Percentiles rank a stretch among this genome's conserved stretches.
phyloP scores from a whole-genome alignment of 2,113 vertebrate species.

The Halcyon malimbica region DNA sequence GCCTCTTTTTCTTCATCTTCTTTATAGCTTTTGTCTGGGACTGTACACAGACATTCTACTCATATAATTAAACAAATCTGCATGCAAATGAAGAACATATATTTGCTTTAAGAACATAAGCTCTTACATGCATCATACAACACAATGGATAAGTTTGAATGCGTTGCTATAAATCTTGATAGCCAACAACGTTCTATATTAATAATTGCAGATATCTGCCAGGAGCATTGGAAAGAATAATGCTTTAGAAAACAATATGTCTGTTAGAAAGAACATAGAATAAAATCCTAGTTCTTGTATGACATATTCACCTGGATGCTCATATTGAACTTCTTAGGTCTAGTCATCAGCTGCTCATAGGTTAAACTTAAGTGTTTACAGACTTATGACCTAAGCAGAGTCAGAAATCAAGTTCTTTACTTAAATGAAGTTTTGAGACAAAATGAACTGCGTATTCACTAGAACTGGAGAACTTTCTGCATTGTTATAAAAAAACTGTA shows the following conservation, averaged over 20 bases:
- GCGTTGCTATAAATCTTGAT: background rate
- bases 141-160: background rate
- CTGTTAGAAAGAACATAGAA: background rate
- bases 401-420: background rate
- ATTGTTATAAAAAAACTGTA: background rate
- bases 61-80: background rate
- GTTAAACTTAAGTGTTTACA: background rate
- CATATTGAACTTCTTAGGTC: background rate
- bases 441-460: background rate
- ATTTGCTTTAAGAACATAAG: background rate
- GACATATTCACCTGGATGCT: background rate
- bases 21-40: background rate
- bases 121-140: background rate
- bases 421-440: background rate
- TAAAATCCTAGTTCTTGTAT: background rate
- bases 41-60: background rate
- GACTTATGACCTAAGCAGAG: background rate
- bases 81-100: background rate
- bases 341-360: background rate
- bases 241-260: background rate
- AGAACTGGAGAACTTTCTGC: background rate
- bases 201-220: background rate
- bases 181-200: background rate
- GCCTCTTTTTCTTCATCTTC: background rate
- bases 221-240: background rate